Percentiles rank a stretch among this genome's conserved stretches.
phyloP scores from a whole-genome alignment of 2,888 invertebrate genomes.

The Drosophila meridiana region DNA sequence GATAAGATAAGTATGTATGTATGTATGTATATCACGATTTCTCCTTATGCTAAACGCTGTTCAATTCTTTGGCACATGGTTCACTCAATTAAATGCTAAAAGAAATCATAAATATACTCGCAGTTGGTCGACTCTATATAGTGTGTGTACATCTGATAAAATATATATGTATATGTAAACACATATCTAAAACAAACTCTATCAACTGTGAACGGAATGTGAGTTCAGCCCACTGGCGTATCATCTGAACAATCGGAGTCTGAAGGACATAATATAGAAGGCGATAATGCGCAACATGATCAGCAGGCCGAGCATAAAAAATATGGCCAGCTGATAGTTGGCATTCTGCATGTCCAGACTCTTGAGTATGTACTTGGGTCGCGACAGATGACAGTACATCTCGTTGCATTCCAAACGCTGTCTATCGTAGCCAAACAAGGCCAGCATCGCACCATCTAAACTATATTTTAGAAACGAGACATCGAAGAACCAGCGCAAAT shows the following conservation, averaged over 20 bases:
- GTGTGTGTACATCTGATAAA: constrained; percentile 13
- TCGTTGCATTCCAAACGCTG: constrained; percentile 90
- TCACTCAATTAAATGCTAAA: constrained; percentile 71
- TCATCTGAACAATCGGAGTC: constrained; percentile 86
- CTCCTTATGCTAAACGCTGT: constrained; percentile 66
- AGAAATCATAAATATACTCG: constrained; percentile 62
- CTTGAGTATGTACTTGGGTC: constrained; percentile 90
- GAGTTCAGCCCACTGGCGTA: constrained; percentile 18
- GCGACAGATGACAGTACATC: constrained; percentile 90
- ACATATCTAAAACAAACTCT: constrained; percentile 17
- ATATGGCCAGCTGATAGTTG: constrained; percentile 88
- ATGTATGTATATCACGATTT: constrained; percentile 73
- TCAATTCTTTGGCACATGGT: constrained; percentile 76
- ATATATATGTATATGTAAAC: not conserved
- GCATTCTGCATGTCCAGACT: constrained; percentile 90
- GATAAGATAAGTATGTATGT: constrained; percentile 36
- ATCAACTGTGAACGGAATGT: constrained; percentile 62
- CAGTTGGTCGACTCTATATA: constrained; percentile 5
- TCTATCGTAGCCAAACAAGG: constrained; percentile 93
- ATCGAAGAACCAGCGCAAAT: constrained; percentile 94
- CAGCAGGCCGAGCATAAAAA: constrained; percentile 88
- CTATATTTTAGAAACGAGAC: constrained; percentile 95
- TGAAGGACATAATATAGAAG: constrained; percentile 89
- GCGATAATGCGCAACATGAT: constrained; percentile 88
- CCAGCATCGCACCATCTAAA: constrained; percentile 92